Percentiles rank a stretch among this genome's conserved stretches.
Conservation (phyloP, 2,888 invertebrate species). For the Poecilobothrus nobilitatus region DNA sequence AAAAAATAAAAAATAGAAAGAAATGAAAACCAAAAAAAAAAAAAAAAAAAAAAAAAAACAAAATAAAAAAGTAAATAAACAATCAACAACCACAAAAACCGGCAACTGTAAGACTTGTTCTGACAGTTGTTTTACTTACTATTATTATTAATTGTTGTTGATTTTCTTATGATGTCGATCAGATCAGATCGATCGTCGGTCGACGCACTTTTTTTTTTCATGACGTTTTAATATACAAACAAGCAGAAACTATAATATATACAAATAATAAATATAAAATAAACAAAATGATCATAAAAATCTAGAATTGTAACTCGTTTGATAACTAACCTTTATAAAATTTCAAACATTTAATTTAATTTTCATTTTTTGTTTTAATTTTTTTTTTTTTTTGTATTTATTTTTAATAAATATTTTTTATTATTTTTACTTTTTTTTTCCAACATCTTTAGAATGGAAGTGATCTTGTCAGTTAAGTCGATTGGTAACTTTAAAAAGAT, state of each 20-base stretch:
- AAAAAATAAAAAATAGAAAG: no score
- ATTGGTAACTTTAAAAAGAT: no score
- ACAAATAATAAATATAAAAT: not conserved
- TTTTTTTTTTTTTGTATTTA: not conserved
- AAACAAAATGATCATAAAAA: not conserved
- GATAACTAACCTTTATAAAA: not conserved
- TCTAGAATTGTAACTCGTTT: constrained; percentile 1
- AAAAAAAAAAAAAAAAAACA: no score
- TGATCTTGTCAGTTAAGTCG: no score
- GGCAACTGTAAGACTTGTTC: constrained; percentile 1
- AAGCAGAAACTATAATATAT: no score
- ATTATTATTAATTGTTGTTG: not conserved
- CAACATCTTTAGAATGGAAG: no score
- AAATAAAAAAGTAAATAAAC: no score
- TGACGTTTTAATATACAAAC: not conserved
- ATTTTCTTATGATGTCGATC: not conserved
- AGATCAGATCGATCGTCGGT: not conserved
- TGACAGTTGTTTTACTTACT: not conserved
- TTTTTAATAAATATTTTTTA: not conserved
- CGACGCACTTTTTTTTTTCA: not conserved
- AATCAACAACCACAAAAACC: not conserved
- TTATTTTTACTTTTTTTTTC: not conserved
- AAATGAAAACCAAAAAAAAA: no score
- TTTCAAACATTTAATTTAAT: no score
- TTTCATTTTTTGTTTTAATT: no score